Evolutionary conservation across 1,140 invertebrate genomes (phyloP).

Genomic region (Vanessa tameamea): DNA sequence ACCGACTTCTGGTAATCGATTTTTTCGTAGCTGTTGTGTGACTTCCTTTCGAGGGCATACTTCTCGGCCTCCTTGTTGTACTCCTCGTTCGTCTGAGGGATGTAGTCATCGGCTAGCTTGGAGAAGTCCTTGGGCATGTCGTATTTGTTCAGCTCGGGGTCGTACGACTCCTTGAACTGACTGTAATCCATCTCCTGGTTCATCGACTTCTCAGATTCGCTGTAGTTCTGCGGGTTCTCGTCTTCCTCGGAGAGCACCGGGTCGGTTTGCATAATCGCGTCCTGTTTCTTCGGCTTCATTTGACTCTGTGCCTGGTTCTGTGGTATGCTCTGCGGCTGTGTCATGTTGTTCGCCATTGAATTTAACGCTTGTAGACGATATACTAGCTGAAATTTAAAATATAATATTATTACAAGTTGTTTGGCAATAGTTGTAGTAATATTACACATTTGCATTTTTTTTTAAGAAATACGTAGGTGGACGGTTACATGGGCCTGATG

Average conservation of each 20-base stretch:
- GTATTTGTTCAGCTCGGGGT: constrained; percentile 45
- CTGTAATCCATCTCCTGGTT: constrained; percentile 38
- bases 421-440: too few species aligned
- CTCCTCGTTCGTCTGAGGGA: constrained; percentile 70
- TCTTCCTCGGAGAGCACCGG: constrained; percentile 64
- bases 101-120: constrained; percentile 58
- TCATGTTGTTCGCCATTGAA: constrained; percentile 10
- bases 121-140: constrained; percentile 63
- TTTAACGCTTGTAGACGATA: constrained; percentile 53
- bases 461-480: too few species aligned
- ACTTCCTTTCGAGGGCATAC: constrained; percentile 66
- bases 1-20: constrained; percentile 49
- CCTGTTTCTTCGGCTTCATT: constrained; percentile 65
- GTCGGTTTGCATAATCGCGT: constrained; percentile 74
- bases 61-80: constrained; percentile 73
- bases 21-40: constrained; percentile 57
- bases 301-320: background rate
- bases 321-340: constrained; percentile 5
- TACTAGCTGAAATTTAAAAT: constrained; percentile 47
- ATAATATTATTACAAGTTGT: background rate
- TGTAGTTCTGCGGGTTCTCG: constrained; percentile 52
- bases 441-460: too few species aligned
- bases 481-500: too few species aligned
- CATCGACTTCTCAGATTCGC: constrained; percentile 54
- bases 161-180: constrained; percentile 34